A percentile compares a stretch with the other conserved stretches of the same genome.
These are phyloP conservation scores for Sepiola atlantica DNA, from an alignment of 2,888 invertebrate genomes.

Conservation along the genomic window DNA sequence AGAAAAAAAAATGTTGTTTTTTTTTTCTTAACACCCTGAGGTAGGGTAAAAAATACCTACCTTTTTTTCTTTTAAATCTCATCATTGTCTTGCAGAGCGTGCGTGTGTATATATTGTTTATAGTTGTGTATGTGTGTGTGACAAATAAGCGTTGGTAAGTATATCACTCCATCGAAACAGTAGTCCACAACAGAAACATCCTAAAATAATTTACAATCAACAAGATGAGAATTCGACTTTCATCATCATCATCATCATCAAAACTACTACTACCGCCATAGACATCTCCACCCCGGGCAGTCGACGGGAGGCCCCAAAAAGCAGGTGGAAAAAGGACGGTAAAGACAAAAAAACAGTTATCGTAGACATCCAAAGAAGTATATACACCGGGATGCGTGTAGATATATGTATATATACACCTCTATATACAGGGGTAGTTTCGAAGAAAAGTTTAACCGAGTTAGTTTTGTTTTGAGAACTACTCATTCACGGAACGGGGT, in stretches of 20 bases:
- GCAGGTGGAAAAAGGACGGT: constrained; percentile 23
- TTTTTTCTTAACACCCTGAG: not conserved
- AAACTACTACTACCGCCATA: not conserved
- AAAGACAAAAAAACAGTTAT: not conserved
- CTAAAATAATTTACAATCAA: not conserved
- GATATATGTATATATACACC: not conserved
- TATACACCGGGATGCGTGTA: not conserved
- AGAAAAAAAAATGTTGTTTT: not conserved
- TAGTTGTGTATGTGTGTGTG: not conserved
- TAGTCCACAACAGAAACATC: constrained; percentile 3
- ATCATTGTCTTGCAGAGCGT: constrained; percentile 16
- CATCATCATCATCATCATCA: not conserved
- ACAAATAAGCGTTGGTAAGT: not conserved
- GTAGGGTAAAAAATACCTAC: not conserved
- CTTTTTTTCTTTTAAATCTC: not conserved
- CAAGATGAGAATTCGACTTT: not conserved
- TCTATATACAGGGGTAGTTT: not conserved
- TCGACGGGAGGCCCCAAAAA: not conserved
- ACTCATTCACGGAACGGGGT: not conserved
- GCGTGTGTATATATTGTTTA: not conserved
- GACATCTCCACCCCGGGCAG: not conserved
- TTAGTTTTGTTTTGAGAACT: not conserved
- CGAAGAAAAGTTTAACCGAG: not conserved
- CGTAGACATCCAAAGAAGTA: not conserved
- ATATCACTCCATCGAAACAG: not conserved